These are phyloP conservation scores for Callospermophilus lateralis DNA, from an alignment of 2,113 vertebrate species.

Conservation along the genomic window DNA sequence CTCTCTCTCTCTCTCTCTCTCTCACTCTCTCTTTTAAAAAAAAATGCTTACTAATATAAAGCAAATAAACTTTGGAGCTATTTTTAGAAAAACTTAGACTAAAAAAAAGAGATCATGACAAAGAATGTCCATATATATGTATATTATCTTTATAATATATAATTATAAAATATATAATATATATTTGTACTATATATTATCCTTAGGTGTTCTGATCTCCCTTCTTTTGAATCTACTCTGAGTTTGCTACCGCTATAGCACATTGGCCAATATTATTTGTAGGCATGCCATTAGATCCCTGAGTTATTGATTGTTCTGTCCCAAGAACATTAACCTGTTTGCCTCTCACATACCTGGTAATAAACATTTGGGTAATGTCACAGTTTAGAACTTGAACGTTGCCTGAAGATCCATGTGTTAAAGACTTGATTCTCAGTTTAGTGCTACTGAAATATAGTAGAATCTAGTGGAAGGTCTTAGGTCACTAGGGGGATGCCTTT, in stretches of 20 bases:
- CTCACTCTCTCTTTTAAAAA: no score
- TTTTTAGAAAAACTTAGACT: slow-evolving; percentile 34
- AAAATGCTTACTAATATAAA: neutral
- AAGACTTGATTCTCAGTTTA: neutral
- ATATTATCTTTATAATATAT: no score
- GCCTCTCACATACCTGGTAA: neutral
- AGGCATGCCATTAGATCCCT: neutral
- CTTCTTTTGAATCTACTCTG: neutral
- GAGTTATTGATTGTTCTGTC: neutral
- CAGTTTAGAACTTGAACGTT: neutral
- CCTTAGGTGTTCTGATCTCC: neutral
- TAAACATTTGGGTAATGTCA: neutral
- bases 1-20: no score
- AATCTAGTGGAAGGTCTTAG: neutral
- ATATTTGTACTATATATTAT: neutral
- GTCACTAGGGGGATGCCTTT: neutral
- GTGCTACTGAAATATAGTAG: neutral
- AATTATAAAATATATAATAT: no score
- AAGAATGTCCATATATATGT: neutral
- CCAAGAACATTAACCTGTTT: neutral
- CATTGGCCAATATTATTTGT: neutral
- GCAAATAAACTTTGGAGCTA: slow-evolving; percentile 1
- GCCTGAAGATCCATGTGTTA: neutral
- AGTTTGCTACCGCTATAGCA: neutral
- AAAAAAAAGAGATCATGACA: slow-evolving; percentile 18